phyloP scores from a whole-genome alignment of 2,797 vertebrate species.

The Pseudomugil gertrudae region DNA sequence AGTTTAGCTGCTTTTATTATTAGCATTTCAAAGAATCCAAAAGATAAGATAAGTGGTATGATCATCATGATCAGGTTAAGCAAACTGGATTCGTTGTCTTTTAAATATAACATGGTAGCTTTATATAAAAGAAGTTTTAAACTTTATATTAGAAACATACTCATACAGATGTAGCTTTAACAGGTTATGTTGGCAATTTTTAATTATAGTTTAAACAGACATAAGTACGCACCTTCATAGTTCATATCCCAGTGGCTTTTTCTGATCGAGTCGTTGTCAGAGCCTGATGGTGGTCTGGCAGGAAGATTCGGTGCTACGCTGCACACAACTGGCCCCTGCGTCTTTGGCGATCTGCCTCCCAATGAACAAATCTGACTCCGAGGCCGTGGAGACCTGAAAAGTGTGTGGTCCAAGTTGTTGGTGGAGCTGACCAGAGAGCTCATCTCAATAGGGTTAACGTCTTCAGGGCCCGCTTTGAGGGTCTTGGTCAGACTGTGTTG shows the following conservation, averaged over 20 bases:
- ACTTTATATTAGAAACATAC: background rate
- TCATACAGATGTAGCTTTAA: background rate
- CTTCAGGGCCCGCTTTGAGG: slow-evolving; percentile 81
- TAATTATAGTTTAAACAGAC: background rate
- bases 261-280: slow-evolving; percentile 88
- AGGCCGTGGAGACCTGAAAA: slow-evolving; percentile 77
- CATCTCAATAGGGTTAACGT: slow-evolving; percentile 85
- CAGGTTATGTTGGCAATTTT: background rate
- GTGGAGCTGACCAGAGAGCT: slow-evolving; percentile 73
- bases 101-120: no score
- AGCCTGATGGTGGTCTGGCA: slow-evolving; percentile 81
- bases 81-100: no score
- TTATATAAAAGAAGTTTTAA: no score
- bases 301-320: slow-evolving; percentile 97
- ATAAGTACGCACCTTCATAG: slow-evolving; percentile 85
- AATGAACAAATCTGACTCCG: slow-evolving; percentile 65
- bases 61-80: no score
- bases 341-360: slow-evolving; percentile 63
- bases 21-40: background rate
- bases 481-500: slow-evolving; percentile 84
- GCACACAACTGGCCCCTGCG: slow-evolving; percentile 89
- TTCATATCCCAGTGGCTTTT: slow-evolving; percentile 93
- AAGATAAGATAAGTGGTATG: background rate
- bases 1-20: background rate
- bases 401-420: slow-evolving; percentile 84